phyloP scores from a whole-genome alignment of 1,140 invertebrate genomes.

The Pogonomyrmex californicus region DNA sequence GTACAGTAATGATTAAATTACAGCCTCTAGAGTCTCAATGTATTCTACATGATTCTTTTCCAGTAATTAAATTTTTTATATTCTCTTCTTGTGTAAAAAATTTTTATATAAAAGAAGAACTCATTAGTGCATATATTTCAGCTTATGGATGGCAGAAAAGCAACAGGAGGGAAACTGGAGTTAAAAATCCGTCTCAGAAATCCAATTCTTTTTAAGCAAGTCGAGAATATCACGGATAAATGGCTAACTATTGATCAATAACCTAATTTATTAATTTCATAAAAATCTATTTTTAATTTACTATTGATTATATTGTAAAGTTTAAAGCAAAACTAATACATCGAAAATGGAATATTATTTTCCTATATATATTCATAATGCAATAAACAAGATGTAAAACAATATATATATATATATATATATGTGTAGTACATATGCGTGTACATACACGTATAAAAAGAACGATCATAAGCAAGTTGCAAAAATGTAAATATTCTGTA shows the following conservation, averaged over 20 bases:
- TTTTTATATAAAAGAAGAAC: background rate
- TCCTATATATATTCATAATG: slow-evolving; percentile 28
- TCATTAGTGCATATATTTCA: slow-evolving; percentile 25
- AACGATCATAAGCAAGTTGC: background rate
- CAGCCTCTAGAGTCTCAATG: slow-evolving; percentile 95
- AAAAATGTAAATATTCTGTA: slow-evolving; percentile 5
- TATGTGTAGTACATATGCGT: background rate
- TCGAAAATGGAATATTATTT: slow-evolving; percentile 7
- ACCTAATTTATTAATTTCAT: slow-evolving; percentile 39
- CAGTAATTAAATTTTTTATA: slow-evolving; percentile 89
- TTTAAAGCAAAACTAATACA: slow-evolving; percentile 27
- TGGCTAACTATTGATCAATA: slow-evolving; percentile 94
- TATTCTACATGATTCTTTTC: slow-evolving; percentile 95
- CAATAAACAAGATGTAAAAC: slow-evolving; percentile 15
- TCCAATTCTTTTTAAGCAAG: slow-evolving; percentile 95
- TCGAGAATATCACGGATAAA: slow-evolving; percentile 96
- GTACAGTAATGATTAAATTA: slow-evolving; percentile 94
- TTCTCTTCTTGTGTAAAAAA: background rate
- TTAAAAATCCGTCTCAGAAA: slow-evolving; percentile 96
- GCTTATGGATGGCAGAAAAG: slow-evolving; percentile 96
- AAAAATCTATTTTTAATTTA: slow-evolving; percentile 24
- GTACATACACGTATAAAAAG: background rate
- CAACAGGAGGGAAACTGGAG: slow-evolving; percentile 96
- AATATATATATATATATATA: background rate
- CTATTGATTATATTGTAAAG: background rate